phyloP scores from a whole-genome alignment of 2,797 vertebrate genomes.

The Galaxias olidus region DNA sequence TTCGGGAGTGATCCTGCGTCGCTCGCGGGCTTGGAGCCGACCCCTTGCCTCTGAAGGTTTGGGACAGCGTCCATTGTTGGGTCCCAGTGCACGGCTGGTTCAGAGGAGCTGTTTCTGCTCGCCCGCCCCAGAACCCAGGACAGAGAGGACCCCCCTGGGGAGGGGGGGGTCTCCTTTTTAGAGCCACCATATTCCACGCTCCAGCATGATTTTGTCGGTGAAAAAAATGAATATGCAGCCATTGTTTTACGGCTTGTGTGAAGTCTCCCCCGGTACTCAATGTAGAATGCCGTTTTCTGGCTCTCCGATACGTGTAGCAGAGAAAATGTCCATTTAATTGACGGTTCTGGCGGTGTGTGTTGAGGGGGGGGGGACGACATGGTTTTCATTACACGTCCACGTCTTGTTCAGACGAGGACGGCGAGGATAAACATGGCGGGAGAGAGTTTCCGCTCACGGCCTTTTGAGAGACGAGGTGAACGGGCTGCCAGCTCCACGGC shows the following conservation, averaged over 20 bases:
- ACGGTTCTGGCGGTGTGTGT: not conserved
- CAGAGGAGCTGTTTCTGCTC: slow-evolving; percentile 37
- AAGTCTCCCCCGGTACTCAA: slow-evolving; percentile 3
- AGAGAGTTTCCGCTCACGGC: not conserved
- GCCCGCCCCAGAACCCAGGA: slow-evolving; percentile 29
- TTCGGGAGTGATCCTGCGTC: slow-evolving; percentile 38
- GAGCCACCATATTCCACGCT: slow-evolving; percentile 1
- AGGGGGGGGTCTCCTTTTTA: slow-evolving; percentile 18
- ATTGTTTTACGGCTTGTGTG: not conserved
- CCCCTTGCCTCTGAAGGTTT: slow-evolving; percentile 54
- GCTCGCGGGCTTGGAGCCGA: slow-evolving; percentile 47
- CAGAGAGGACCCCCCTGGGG: not conserved
- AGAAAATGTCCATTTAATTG: not conserved
- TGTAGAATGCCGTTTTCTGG: not conserved
- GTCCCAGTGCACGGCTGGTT: slow-evolving; percentile 44
- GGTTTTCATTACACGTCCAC: slow-evolving; percentile 13
- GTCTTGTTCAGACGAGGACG: slow-evolving; percentile 5
- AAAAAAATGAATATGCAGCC: slow-evolving; percentile 12
- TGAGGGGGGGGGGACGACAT: too few species aligned
- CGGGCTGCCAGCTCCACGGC: not conserved
- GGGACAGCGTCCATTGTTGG: slow-evolving; percentile 43
- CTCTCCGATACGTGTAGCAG: not conserved
- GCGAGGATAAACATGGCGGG: slow-evolving; percentile 11
- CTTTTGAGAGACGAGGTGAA: slow-evolving; percentile 23
- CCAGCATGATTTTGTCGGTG: slow-evolving; percentile 3